Percentiles rank a stretch among this genome's conserved stretches.
phyloP scores from a whole-genome alignment of 1,140 invertebrate species.

The Orchesella cincta region DNA sequence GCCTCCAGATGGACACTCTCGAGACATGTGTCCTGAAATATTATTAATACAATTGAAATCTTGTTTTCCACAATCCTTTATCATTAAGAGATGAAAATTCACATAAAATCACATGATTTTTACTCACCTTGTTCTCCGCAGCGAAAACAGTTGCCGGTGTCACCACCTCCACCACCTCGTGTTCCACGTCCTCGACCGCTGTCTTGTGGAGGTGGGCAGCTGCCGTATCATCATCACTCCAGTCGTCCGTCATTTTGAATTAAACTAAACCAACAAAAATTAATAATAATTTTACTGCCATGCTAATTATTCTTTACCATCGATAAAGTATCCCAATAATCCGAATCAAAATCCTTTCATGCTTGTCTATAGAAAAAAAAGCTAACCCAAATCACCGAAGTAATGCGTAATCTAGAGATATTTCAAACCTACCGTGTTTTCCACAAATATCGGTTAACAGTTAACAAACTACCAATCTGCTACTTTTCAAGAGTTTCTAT shows the following conservation, averaged over 20 bases:
- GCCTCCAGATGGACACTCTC: background rate
- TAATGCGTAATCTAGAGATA: too few relatives aligned
- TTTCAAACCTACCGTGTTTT: too few relatives aligned
- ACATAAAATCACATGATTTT: background rate
- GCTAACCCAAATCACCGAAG: too few relatives aligned
- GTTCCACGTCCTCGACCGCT: background rate
- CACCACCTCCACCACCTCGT: slow-evolving; percentile 31
- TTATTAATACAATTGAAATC: slow-evolving; percentile 55
- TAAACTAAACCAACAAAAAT: background rate
- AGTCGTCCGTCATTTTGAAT: background rate
- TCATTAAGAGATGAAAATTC: background rate
- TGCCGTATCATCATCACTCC: slow-evolving; percentile 25
- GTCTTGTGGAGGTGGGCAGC: slow-evolving; percentile 44
- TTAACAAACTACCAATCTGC: too few relatives aligned
- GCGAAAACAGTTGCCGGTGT: background rate
- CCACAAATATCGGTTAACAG: too few relatives aligned
- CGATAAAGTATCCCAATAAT: too few relatives aligned
- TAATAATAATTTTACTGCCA: too few relatives aligned
- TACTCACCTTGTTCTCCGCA: slow-evolving; percentile 3
- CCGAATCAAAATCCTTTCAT: too few relatives aligned
- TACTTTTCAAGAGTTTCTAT: too few relatives aligned
- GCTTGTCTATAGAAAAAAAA: too few relatives aligned
- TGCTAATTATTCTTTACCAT: too few relatives aligned
- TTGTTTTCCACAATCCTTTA: background rate
- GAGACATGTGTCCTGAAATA: slow-evolving; percentile 49